These are phyloP conservation scores for Nannospalax galili DNA, from an alignment of 2,113 vertebrate species.

Conservation along the genomic window DNA sequence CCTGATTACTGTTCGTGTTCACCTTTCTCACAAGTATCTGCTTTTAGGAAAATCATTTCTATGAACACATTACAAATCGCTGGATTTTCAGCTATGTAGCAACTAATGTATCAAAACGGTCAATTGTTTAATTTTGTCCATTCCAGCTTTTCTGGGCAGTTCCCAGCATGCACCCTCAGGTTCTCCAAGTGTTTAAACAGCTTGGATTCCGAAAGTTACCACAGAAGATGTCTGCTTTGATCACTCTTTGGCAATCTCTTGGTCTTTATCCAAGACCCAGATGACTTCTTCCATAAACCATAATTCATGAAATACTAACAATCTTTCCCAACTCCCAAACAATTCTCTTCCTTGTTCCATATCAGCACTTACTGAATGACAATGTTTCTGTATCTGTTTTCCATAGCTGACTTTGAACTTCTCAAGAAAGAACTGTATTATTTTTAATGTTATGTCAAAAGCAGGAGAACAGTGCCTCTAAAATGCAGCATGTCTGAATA, in stretches of 20 bases:
- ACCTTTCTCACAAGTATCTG: constrained; percentile 6
- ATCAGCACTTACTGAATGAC: background rate
- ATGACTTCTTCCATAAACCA: background rate
- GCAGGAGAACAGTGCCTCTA: constrained; percentile 5
- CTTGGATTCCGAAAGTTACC: background rate
- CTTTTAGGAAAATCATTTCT: background rate
- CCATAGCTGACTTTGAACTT: background rate
- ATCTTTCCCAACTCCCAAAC: background rate
- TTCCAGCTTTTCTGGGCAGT: background rate
- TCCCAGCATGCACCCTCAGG: background rate
- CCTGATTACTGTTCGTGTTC: background rate
- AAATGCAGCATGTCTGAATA: constrained; percentile 15
- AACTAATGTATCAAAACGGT: background rate
- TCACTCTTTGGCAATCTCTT: background rate
- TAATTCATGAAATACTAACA: background rate
- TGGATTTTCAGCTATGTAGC: background rate
- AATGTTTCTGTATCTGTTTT: background rate
- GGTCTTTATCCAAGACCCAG: background rate
- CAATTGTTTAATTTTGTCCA: background rate
- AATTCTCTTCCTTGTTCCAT: background rate
- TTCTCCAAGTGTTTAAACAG: no score
- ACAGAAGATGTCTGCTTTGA: background rate
- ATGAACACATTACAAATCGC: background rate
- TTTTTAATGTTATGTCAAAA: constrained; percentile 49
- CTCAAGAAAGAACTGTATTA: background rate